phyloP scores from a whole-genome alignment of 1,140 invertebrate genomes.

The Drosophila malerkotliana region DNA sequence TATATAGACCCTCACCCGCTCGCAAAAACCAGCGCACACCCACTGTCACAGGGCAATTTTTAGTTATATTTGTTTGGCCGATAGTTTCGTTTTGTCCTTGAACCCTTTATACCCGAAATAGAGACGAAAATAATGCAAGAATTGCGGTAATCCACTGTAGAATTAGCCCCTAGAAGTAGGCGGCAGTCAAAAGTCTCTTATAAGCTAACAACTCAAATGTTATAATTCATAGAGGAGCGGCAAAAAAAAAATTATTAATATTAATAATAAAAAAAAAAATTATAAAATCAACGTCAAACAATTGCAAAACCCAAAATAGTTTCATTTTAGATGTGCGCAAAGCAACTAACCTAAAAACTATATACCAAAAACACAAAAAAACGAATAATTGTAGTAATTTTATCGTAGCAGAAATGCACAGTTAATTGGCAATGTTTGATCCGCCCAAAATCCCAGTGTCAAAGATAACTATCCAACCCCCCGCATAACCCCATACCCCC shows the following conservation, averaged over 20 bases:
- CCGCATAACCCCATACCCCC: slow-evolving; percentile 32
- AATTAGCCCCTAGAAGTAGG: slow-evolving; percentile 10
- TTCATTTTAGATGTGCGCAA: slow-evolving; percentile 56
- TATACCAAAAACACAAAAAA: slow-evolving; percentile 27
- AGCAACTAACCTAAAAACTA: slow-evolving; percentile 24
- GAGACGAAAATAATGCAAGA: slow-evolving; percentile 33
- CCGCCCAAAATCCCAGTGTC: slow-evolving; percentile 22
- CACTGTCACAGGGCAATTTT: slow-evolving; percentile 50
- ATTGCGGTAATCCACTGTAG: slow-evolving; percentile 25
- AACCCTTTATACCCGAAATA: slow-evolving; percentile 11
- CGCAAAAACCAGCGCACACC: slow-evolving; percentile 32
- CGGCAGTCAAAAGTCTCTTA: slow-evolving; percentile 58
- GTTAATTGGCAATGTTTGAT: slow-evolving; percentile 17
- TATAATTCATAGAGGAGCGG: slow-evolving; percentile 69
- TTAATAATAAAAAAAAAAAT: slow-evolving; percentile 49
- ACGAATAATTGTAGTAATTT: slow-evolving; percentile 35
- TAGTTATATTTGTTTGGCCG: slow-evolving; percentile 49
- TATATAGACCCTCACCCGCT: slow-evolving; percentile 28
- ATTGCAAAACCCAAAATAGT: slow-evolving; percentile 43
- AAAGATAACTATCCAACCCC: slow-evolving; percentile 15
- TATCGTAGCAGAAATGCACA: slow-evolving; percentile 30
- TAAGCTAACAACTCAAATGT: slow-evolving; percentile 71
- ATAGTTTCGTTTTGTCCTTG: slow-evolving; percentile 15
- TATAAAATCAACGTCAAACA: slow-evolving; percentile 44
- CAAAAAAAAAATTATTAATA: slow-evolving; percentile 53